Evolutionary conservation across 1,140 invertebrate genomes (phyloP).

Genomic region (Scaptomyza hsui): DNA sequence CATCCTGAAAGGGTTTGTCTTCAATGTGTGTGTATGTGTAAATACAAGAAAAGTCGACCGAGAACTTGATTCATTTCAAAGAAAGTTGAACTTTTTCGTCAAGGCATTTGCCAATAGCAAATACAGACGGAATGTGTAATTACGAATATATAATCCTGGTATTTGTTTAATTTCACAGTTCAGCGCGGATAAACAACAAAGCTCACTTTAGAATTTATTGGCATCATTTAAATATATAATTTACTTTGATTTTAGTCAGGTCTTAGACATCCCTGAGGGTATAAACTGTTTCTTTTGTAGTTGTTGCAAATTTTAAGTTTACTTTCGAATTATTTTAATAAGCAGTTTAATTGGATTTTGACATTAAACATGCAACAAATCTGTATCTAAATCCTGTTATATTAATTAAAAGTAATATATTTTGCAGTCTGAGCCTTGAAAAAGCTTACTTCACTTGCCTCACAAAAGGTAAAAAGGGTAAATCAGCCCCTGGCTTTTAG

Average conservation of each 20-base stretch:
- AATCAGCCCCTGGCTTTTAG: too few species aligned
- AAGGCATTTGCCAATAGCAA: constrained; percentile 15
- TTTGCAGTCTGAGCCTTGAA: neutral
- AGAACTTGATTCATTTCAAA: constrained; percentile 1
- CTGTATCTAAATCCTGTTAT: neutral
- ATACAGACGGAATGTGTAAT: constrained; percentile 33
- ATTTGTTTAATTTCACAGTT: constrained; percentile 23
- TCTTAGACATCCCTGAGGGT: neutral
- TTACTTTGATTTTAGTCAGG: constrained; percentile 12
- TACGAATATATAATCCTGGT: constrained; percentile 15
- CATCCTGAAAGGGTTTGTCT: constrained; percentile 9
- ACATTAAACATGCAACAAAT: neutral
- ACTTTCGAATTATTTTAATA: neutral
- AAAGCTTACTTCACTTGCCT: too few species aligned
- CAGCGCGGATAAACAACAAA: constrained; percentile 10
- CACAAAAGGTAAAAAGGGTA: too few species aligned
- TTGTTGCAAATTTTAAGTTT: constrained; percentile 1
- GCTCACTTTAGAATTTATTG: constrained; percentile 12
- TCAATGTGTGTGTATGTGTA: neutral
- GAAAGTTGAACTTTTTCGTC: constrained; percentile 4
- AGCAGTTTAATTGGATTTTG: neutral
- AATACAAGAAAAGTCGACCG: constrained; percentile 9
- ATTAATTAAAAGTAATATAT: neutral
- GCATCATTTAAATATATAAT: constrained; percentile 26
- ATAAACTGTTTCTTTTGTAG: neutral